These are phyloP conservation scores for Tinea pellionella DNA, from an alignment of 2,888 invertebrate species.

Conservation along the genomic window DNA sequence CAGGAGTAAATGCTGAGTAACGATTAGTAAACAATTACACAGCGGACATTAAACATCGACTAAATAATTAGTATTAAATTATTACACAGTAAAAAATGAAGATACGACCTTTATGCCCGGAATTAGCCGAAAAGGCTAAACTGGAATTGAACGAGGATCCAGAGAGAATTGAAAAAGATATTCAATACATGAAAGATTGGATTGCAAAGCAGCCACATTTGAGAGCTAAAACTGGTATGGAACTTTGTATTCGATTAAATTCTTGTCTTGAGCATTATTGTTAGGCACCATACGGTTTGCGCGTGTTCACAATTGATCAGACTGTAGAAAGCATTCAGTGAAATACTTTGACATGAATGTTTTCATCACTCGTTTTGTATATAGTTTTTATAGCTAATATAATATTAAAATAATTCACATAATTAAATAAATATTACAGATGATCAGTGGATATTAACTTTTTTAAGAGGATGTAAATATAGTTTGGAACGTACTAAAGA, in stretches of 20 bases:
- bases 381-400: no score
- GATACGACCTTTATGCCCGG: slow-evolving; percentile 23
- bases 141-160: slow-evolving; percentile 62
- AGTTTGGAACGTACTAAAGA: slow-evolving; percentile 66
- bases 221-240: slow-evolving; percentile 36
- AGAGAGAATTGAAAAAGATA: slow-evolving; percentile 32
- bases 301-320: no score
- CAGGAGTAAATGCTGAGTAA: not conserved
- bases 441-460: slow-evolving; percentile 65
- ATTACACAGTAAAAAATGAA: not conserved
- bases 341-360: no score
- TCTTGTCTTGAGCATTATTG: no score
- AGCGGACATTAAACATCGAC: not conserved
- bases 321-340: no score
- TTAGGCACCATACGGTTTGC: no score
- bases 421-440: slow-evolving; percentile 34
- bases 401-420: no score
- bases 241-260: no score
- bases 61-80: not conserved
- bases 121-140: slow-evolving; percentile 35
- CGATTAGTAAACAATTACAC: not conserved
- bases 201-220: slow-evolving; percentile 50
- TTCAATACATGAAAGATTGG: slow-evolving; percentile 50
- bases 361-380: no score
- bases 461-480: slow-evolving; percentile 69